These are phyloP conservation scores for Oryctolagus cuniculus DNA, from an alignment of 2,113 vertebrate genomes.

Conservation along the genomic window DNA sequence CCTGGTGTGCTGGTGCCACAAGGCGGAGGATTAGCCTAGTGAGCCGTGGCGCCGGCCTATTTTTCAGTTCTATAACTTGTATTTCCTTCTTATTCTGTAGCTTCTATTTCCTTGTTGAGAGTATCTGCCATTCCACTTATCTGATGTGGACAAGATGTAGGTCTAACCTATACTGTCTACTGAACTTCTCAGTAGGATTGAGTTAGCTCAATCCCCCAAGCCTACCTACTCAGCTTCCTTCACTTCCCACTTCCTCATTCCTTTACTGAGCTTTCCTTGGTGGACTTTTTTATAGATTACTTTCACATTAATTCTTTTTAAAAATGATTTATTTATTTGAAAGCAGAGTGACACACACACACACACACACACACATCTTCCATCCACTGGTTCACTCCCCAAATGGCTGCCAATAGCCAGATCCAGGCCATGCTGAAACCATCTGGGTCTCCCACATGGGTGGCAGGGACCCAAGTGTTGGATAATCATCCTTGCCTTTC, in stretches of 20 bases:
- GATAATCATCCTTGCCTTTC: no score
- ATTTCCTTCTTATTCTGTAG: not conserved
- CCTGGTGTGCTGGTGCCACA: no score
- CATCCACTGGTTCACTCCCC: no score
- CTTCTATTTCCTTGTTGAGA: not conserved
- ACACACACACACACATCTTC: no score
- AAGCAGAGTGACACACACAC: no score
- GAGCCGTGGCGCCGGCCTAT: no score
- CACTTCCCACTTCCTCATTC: not conserved
- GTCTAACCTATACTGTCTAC: not conserved
- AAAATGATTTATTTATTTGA: no score
- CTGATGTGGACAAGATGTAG: not conserved
- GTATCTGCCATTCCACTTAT: not conserved
- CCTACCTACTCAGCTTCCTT: not conserved
- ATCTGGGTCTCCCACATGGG: no score
- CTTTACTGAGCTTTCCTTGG: not conserved
- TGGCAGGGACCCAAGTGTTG: no score
- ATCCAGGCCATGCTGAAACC: no score
- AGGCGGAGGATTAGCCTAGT: no score
- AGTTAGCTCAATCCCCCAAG: not conserved
- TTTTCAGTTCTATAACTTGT: conserved; percentile 5
- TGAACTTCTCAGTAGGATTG: not conserved
- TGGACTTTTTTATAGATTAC: not conserved
- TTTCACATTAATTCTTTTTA: not conserved
- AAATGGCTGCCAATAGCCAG: no score